phyloP scores from a whole-genome alignment of 1,140 invertebrate genomes.

The Diorhabda carinulata region DNA sequence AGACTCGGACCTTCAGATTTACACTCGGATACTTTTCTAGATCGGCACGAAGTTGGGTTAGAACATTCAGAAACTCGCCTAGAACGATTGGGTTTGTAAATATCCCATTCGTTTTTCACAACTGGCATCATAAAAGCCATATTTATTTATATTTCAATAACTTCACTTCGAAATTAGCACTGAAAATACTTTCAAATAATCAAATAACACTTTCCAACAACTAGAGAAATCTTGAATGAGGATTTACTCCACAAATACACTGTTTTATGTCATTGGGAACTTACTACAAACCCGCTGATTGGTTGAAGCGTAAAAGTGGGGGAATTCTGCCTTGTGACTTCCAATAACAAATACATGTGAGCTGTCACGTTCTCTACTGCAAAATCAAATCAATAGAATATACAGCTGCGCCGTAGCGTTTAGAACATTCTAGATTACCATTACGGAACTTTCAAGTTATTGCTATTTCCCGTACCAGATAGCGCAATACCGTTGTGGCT shows the following conservation, averaged over 20 bases:
- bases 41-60: conserved; percentile 59
- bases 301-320: conserved; percentile 16
- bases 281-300: conserved; percentile 23
- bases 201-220: conserved; percentile 6
- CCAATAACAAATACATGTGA: neutral
- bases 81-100: conserved; percentile 77
- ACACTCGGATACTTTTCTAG: conserved; percentile 75
- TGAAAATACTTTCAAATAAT: neutral
- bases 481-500: too few species aligned
- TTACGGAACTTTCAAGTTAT: too few species aligned
- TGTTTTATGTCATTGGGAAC: conserved; percentile 29
- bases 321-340: conserved; percentile 19
- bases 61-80: conserved; percentile 71
- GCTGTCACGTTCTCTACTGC: neutral
- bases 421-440: neutral
- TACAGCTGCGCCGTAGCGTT: neutral
- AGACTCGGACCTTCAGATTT: conserved; percentile 70
- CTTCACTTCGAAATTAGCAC: neutral
- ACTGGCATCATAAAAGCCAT: conserved; percentile 95
- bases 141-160: conserved; percentile 15
- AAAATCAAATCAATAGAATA: neutral
- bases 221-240: conserved; percentile 5
- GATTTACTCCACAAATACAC: conserved; percentile 17
- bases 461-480: too few species aligned
- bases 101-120: conserved; percentile 88